Evolutionary conservation across 2,888 invertebrate species (phyloP).

Genomic region (Drosophila planitibia): DNA sequence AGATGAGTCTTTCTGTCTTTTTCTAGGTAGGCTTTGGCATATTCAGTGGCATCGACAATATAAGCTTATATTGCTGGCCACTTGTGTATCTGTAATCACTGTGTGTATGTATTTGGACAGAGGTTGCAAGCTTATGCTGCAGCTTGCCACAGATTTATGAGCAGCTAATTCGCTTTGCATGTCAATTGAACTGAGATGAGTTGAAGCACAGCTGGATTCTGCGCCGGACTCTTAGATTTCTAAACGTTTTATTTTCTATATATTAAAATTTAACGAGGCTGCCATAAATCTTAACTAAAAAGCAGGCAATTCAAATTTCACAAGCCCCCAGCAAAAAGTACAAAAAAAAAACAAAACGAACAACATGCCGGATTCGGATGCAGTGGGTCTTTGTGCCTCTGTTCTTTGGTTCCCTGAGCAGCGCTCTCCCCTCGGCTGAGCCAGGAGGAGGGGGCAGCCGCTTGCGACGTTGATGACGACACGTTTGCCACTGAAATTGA

Average conservation of each 20-base stretch:
- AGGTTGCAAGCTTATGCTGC: neutral
- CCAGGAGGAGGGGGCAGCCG: neutral
- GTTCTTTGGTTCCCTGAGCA: neutral
- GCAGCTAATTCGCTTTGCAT: conserved; percentile 78
- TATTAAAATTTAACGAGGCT: conserved; percentile 84
- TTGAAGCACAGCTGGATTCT: conserved; percentile 14
- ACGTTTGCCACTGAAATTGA: conserved; percentile 81
- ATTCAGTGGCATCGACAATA: neutral
- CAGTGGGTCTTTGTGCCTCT: conserved; percentile 17
- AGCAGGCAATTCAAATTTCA: conserved; percentile 84
- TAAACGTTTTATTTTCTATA: conserved; percentile 82
- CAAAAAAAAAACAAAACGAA: conserved; percentile 37
- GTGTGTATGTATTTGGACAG: conserved; percentile 3
- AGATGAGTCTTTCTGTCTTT: neutral
- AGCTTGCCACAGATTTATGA: conserved; percentile 56
- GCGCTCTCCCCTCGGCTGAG: neutral
- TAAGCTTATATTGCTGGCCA: conserved; percentile 4
- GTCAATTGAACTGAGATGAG: conserved; percentile 58
- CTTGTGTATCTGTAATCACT: conserved; percentile 39
- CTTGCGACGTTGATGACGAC: conserved; percentile 58
- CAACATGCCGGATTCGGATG: conserved; percentile 35
- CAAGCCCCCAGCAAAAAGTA: conserved; percentile 38
- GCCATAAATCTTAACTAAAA: conserved; percentile 84
- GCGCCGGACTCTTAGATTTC: conserved; percentile 45
- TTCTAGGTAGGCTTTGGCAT: neutral